Evolutionary conservation across 2,113 vertebrate genomes (phyloP).

Genomic region (Brienomyrus brachyistius): DNA sequence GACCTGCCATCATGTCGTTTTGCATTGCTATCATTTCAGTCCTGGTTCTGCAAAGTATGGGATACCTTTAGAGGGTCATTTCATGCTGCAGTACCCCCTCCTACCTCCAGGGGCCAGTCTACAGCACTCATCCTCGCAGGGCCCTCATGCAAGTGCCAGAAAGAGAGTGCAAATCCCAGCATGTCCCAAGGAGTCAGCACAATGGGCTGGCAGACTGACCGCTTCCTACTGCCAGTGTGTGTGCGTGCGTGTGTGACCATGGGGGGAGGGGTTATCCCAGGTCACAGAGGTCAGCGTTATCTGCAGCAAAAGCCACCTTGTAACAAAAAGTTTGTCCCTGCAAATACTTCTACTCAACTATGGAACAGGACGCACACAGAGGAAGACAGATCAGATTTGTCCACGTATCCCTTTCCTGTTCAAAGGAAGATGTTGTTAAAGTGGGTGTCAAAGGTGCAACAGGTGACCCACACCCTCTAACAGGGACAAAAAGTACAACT

Average conservation of each 20-base stretch:
- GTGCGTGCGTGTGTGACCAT: not conserved
- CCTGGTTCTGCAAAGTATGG: not conserved
- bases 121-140: not conserved
- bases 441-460: not conserved
- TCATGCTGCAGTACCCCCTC: not conserved
- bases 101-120: not conserved
- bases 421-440: not conserved
- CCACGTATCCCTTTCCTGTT: not conserved
- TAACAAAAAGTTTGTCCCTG: not conserved
- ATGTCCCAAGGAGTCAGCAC: not conserved
- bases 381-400: not conserved
- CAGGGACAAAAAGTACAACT: not conserved
- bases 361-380: not conserved
- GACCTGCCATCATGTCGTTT: not conserved
- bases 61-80: not conserved
- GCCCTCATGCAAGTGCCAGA: not conserved
- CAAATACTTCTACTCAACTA: not conserved
- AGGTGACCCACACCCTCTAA: not conserved
- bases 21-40: not conserved
- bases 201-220: not conserved
- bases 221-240: not conserved
- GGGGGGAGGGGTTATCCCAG: not conserved
- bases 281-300: not conserved
- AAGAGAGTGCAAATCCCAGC: not conserved
- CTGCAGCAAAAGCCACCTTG: not conserved